Evolutionary conservation across 1,140 invertebrate genomes (phyloP).

Genomic region (Drosophila eugracilis): DNA sequence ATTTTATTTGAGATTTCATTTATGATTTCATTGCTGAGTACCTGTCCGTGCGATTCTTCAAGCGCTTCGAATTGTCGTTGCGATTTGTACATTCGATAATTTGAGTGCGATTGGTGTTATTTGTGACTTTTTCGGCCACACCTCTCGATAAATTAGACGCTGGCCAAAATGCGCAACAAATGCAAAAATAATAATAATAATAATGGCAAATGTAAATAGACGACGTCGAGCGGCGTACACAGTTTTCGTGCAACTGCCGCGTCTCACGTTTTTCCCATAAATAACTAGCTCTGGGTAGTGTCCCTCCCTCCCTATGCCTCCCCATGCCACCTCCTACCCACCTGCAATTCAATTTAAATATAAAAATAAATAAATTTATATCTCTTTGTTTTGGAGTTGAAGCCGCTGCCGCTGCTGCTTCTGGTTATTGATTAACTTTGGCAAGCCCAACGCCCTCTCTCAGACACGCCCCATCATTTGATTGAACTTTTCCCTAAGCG

Average conservation of each 20-base stretch:
- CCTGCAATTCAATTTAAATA: constrained; percentile 55
- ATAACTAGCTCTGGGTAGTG: constrained; percentile 47
- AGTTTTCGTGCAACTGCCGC: constrained; percentile 69
- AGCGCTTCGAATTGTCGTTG: constrained; percentile 26
- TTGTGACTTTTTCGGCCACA: constrained; percentile 47
- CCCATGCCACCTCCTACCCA: constrained; percentile 6
- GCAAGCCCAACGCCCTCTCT: constrained; percentile 45
- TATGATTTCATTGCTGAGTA: constrained; percentile 5
- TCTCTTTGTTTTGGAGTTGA: constrained; percentile 23
- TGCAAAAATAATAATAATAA: constrained; percentile 56
- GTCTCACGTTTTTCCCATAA: constrained; percentile 78
- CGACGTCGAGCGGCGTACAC: constrained; percentile 55
- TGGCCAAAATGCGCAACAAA: constrained; percentile 49
- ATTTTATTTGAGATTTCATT: background rate
- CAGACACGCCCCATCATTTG: constrained; percentile 58
- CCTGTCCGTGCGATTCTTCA: constrained; percentile 27
- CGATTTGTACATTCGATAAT: constrained; percentile 65
- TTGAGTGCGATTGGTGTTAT: constrained; percentile 54
- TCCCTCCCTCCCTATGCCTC: no score
- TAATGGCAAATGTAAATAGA: constrained; percentile 54
- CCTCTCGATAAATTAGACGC: constrained; percentile 69
- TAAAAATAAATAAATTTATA: constrained; percentile 50
- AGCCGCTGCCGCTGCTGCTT: constrained; percentile 25
- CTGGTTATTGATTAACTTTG: constrained; percentile 74
- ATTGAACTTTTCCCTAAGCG: constrained; percentile 64